Evolutionary conservation across 1,140 invertebrate genomes (phyloP).

Genomic region (Drosophila ohnishii): DNA sequence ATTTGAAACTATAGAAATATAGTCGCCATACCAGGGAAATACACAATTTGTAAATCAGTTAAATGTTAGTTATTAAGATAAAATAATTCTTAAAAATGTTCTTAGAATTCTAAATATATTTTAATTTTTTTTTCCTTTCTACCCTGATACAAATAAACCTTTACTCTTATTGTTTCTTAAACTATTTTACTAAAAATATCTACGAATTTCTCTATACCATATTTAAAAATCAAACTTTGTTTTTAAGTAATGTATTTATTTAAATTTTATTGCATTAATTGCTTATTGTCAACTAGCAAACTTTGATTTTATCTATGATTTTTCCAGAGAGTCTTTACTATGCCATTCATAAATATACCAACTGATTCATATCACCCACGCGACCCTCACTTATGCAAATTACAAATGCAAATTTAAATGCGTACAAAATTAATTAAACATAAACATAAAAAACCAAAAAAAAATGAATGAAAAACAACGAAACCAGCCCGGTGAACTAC

Average conservation of each 20-base stretch:
- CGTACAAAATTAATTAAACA: conserved; percentile 43
- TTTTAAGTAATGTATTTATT: not conserved
- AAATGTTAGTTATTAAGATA: too few relatives aligned
- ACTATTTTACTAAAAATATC: not conserved
- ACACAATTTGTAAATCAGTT: too few relatives aligned
- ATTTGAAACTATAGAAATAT: not conserved
- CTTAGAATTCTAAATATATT: too few relatives aligned
- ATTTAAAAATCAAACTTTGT: not conserved
- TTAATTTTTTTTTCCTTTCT: too few relatives aligned
- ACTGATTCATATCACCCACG: conserved; percentile 58
- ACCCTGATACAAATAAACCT: too few relatives aligned
- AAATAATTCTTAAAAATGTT: not conserved
- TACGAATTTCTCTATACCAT: not conserved
- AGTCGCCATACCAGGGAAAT: too few relatives aligned
- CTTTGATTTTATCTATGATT: conserved; percentile 1
- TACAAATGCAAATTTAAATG: conserved; percentile 28
- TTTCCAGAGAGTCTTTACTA: conserved; percentile 23
- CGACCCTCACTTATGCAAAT: conserved; percentile 69
- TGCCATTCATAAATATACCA: conserved; percentile 54
- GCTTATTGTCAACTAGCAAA: conserved; percentile 17
- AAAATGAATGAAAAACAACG: conserved; percentile 12
- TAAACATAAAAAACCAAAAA: conserved; percentile 24
- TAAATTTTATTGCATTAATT: not conserved
- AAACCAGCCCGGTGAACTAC: conserved; percentile 58
- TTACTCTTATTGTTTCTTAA: not conserved